A percentile compares a stretch with the other conserved stretches of the same genome.
These are phyloP conservation scores for Drosophila dives DNA, from an alignment of 2,888 invertebrate genomes.

Conservation along the genomic window DNA sequence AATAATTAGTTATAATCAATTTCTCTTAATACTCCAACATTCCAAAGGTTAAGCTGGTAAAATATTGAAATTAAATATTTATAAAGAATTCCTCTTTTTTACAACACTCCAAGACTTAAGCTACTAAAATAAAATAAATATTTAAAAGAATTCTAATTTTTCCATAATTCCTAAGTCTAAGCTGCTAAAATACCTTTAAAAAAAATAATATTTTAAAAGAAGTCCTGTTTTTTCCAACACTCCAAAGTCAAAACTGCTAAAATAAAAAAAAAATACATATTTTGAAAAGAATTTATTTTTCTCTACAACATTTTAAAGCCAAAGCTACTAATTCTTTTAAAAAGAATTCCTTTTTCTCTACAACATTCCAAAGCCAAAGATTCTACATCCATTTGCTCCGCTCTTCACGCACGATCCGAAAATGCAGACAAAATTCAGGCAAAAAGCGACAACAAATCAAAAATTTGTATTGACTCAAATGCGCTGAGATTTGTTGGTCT, in stretches of 20 bases:
- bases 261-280: no score
- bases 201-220: no score
- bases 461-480: slow-evolving; percentile 23
- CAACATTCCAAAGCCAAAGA: background rate
- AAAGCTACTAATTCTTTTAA: no score
- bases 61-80: background rate
- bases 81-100: background rate
- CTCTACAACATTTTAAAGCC: no score
- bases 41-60: no score
- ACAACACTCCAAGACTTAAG: background rate
- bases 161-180: background rate
- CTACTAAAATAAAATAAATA: no score
- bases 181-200: background rate
- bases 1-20: background rate
- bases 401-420: background rate
- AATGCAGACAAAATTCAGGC: no score
- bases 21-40: no score
- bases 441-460: slow-evolving; percentile 18
- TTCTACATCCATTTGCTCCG: background rate
- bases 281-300: no score
- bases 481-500: background rate
- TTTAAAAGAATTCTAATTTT: background rate
- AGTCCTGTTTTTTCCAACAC: no score
- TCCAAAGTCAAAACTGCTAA: no score
- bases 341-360: no score